A percentile compares a stretch with the other conserved stretches of the same genome.
Conservation (phyloP, 2,888 invertebrate genomes). For the Philereme vetulata region DNA sequence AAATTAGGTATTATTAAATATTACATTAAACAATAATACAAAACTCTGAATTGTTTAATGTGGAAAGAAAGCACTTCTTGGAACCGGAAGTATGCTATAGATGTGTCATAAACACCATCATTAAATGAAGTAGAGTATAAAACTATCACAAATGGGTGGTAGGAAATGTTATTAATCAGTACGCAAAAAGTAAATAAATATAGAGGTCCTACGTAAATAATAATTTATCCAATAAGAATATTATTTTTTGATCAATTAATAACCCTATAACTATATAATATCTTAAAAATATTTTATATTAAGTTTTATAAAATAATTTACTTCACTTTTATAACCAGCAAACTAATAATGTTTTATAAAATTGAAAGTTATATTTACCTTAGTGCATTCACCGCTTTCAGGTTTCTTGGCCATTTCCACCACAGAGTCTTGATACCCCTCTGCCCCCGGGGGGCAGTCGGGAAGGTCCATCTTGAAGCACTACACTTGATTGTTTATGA, state of each 20-base stretch:
- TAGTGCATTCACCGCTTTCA: conserved; percentile 61
- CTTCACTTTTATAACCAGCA: not conserved
- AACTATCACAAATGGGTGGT: not conserved
- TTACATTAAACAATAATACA: too few relatives aligned
- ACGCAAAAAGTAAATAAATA: conserved; percentile 3
- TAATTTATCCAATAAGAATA: not conserved
- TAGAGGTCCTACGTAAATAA: conserved; percentile 6
- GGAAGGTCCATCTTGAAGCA: conserved; percentile 77
- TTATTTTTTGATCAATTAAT: not conserved
- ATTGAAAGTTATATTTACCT: conserved; percentile 70
- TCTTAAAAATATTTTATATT: not conserved
- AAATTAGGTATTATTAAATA: too few relatives aligned
- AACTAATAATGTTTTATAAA: conserved; percentile 11
- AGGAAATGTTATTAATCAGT: conserved; percentile 9
- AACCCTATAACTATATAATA: not conserved
- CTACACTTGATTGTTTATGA: conserved; percentile 79
- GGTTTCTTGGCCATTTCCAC: conserved; percentile 68
- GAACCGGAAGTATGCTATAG: too few relatives aligned
- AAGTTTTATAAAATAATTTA: not conserved
- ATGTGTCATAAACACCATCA: not conserved
- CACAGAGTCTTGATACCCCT: conserved; percentile 76
- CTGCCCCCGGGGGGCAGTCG: conserved; percentile 78
- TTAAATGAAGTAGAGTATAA: not conserved
- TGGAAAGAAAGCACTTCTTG: too few relatives aligned
- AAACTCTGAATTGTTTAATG: too few relatives aligned